Evolutionary conservation across 1,140 invertebrate species (phyloP).

Genomic region (Lasioglossum albipes): DNA sequence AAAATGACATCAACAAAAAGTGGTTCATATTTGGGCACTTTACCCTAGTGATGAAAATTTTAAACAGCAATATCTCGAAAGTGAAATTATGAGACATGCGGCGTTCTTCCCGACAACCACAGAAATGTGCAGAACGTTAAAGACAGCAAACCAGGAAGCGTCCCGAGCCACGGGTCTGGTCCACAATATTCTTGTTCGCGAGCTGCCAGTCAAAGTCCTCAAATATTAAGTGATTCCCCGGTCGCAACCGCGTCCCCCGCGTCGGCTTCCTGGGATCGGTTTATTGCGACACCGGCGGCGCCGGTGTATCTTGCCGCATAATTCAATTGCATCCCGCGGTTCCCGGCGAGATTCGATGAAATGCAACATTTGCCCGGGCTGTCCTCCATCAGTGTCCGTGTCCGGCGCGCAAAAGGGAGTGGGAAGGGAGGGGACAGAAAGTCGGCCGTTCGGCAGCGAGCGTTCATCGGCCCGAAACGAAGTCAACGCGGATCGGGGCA

Average conservation of each 20-base stretch:
- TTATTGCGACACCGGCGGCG: constrained; percentile 1
- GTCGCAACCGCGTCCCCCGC: no score
- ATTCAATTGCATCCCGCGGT: constrained; percentile 28
- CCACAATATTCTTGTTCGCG: not conserved
- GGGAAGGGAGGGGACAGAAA: constrained; percentile 21
- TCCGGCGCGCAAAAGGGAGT: not conserved
- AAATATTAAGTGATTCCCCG: not conserved
- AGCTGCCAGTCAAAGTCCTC: not conserved
- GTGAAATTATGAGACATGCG: no score
- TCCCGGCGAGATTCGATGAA: constrained; percentile 23
- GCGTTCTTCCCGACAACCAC: no score
- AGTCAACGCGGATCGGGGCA: constrained; percentile 63
- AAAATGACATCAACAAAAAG: no score
- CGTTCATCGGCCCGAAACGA: constrained; percentile 60
- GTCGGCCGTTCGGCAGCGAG: constrained; percentile 36
- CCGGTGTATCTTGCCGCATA: constrained; percentile 15
- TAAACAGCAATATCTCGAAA: no score
- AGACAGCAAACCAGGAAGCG: no score
- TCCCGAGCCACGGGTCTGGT: no score
- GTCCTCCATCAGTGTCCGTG: not conserved
- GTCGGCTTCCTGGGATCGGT: not conserved
- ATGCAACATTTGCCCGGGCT: constrained; percentile 27
- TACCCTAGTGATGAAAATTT: no score
- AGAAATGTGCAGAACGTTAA: no score
- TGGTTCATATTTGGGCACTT: no score